phyloP scores from a whole-genome alignment of 2,113 vertebrate species.

The Tonatia bakeri region DNA sequence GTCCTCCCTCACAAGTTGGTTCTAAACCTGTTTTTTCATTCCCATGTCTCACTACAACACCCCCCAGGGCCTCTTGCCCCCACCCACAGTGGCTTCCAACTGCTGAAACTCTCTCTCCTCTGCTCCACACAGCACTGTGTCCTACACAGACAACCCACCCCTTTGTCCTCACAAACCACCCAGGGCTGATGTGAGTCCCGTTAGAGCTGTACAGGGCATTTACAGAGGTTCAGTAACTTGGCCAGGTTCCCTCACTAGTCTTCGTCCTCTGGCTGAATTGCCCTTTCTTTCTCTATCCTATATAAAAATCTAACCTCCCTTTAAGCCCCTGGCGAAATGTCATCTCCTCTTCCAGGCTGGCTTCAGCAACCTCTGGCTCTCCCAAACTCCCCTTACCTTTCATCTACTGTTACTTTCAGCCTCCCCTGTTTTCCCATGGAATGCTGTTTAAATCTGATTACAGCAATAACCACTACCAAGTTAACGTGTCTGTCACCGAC shows the following conservation, averaged over 20 bases:
- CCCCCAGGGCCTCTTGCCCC: neutral
- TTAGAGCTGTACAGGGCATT: neutral
- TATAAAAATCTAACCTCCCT: neutral
- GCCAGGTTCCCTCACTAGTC: neutral
- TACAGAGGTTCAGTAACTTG: neutral
- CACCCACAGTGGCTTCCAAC: neutral
- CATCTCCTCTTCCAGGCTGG: neutral
- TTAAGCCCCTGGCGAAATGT: neutral
- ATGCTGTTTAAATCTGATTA: neutral
- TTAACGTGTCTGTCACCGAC: neutral
- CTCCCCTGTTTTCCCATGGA: neutral
- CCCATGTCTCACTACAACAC: neutral
- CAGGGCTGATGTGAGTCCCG: neutral
- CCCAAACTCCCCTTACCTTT: neutral
- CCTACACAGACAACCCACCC: neutral
- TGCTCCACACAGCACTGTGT: neutral
- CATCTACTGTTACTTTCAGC: neutral
- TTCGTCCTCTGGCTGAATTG: neutral
- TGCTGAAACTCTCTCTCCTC: neutral
- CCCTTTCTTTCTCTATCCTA: neutral
- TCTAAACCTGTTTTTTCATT: neutral
- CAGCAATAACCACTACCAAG: neutral
- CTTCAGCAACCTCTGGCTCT: neutral
- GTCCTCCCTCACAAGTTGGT: neutral
- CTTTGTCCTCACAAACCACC: neutral